phyloP scores from a whole-genome alignment of 2,797 vertebrate species.

The Sebastes diaconus region DNA sequence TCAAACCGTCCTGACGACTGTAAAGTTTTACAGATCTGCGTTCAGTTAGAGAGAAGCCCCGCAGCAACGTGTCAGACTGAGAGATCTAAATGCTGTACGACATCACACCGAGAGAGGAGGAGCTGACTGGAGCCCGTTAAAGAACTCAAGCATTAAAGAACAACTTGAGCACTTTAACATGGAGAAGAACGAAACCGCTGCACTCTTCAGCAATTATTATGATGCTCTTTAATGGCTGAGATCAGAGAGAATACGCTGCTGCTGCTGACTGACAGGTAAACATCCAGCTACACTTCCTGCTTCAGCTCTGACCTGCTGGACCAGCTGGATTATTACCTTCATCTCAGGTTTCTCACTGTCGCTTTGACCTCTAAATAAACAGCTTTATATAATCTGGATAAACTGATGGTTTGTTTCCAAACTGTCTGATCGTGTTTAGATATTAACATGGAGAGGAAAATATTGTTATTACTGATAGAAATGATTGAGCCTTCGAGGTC shows the following conservation, averaged over 20 bases:
- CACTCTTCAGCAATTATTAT: slow-evolving; percentile 9
- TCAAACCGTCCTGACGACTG: slow-evolving; percentile 30
- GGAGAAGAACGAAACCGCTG: slow-evolving; percentile 6
- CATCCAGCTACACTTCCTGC: no score
- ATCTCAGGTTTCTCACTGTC: no score
- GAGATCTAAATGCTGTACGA: no score
- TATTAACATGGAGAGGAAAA: not conserved
- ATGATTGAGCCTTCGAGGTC: not conserved
- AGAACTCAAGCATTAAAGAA: slow-evolving; percentile 35
- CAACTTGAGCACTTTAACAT: slow-evolving; percentile 1
- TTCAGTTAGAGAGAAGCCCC: slow-evolving; percentile 41
- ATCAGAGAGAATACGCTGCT: not conserved
- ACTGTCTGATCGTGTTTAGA: not conserved
- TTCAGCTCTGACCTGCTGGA: no score
- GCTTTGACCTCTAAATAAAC: not conserved
- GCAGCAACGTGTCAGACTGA: slow-evolving; percentile 43
- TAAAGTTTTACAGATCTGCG: slow-evolving; percentile 51
- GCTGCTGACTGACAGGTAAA: no score
- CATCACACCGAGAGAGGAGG: not conserved
- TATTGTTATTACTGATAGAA: not conserved
- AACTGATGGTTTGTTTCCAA: not conserved
- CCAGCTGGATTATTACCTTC: no score
- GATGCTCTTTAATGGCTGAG: not conserved
- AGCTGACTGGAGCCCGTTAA: slow-evolving; percentile 2
- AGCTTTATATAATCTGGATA: not conserved